Base-by-base conservation (phyloP, 1,140 invertebrate genomes). In the Triops longicaudatus region DNA sequence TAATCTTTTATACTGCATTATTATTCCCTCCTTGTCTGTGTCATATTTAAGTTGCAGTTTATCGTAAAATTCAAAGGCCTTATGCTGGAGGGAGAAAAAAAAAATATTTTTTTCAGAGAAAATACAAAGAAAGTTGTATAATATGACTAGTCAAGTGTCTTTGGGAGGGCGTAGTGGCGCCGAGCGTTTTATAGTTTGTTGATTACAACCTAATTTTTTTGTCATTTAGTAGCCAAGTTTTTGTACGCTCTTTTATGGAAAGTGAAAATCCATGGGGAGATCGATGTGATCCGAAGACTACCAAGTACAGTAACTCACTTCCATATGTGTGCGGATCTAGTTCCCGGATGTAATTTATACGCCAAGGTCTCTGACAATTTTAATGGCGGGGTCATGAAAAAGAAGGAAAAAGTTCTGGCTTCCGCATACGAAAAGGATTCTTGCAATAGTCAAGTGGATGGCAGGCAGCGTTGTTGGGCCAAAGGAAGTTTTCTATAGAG, bases 341-440 rank as follows among this genome's bases (percentile, higher is more conserved):
- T 63, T 63, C 50, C 50, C 50, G 50, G 50, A 63, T 63, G 50
- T 63, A 63, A 63, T 63, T 63, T 63, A 63, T 63, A 63, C 50
- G 50, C 17, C 50, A 12, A 63, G 17, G 50, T 63, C 50, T 63
- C 50, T 63, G 50, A 63, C 50, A 63, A 63, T 63, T 63, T 63
- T 63, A 63, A 63, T 63, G 50, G 50, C 22, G 17, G 50, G 50
- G 50, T 63, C 50, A 17, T 63, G 50, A 63, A 63, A 63, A 22
- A 63, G 17, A 14, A 22, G 17, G 22, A 14, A 63, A 63, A 63
- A 63, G 44, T 22, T 63, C 50, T 22, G 50, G 50, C 31, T 63
- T 63, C 50, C 50, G 50, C 50, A 63, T 63, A 63, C 50, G 50
- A 63, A 63, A 63, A 63, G 22, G 50, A 63, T n/a, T 10, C 17